Evolutionary conservation across 2,797 vertebrate genomes (phyloP).

Genomic region (Anomalospiza imberbis): DNA sequence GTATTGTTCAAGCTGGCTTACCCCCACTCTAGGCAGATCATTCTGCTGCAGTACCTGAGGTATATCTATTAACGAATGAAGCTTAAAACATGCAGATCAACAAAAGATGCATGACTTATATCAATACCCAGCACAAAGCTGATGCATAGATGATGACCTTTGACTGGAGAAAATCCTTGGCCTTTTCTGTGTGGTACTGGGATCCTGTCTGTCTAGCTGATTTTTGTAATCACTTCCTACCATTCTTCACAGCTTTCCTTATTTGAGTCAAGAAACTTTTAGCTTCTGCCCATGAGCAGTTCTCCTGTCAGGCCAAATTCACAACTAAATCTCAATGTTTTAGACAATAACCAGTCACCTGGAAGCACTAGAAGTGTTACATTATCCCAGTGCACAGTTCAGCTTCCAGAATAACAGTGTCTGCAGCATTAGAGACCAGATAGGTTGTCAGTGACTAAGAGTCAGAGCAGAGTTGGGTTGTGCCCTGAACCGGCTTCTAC

Average conservation of each 20-base stretch:
- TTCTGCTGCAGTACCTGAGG: neutral
- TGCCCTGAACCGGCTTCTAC: neutral
- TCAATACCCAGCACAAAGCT: neutral
- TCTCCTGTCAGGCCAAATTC: neutral
- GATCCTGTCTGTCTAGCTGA: neutral
- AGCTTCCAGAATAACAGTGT: neutral
- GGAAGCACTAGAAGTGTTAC: neutral
- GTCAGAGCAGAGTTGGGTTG: accelerated
- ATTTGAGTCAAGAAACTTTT: neutral
- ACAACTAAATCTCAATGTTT: neutral
- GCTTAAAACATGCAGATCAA: neutral
- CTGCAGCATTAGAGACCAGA: neutral
- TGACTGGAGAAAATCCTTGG: neutral
- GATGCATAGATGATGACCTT: neutral
- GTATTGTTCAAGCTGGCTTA: neutral
- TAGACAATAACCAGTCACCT: neutral
- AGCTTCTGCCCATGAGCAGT: neutral
- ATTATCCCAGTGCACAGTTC: neutral
- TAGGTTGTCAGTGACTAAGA: neutral
- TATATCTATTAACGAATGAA: neutral
- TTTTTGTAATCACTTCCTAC: neutral
- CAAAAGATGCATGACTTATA: neutral
- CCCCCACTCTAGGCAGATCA: neutral
- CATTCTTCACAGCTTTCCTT: neutral
- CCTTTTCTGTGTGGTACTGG: neutral